These are phyloP conservation scores for Cerceris ruficornis DNA, from an alignment of 2,888 invertebrate genomes.

Conservation along the genomic window DNA sequence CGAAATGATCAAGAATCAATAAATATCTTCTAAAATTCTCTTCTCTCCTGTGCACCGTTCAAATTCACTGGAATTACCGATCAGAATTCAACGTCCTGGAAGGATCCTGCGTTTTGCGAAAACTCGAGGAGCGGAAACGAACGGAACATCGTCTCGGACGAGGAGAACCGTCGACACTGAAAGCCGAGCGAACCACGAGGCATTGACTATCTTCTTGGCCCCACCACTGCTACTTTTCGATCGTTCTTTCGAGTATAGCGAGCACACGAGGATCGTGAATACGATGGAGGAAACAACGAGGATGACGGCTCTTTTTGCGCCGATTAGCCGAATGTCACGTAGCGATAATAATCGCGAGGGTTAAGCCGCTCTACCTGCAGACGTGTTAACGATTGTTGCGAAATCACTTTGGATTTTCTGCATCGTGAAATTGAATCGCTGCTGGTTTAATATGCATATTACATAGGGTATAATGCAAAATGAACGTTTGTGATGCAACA, in stretches of 20 bases:
- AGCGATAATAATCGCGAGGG: not conserved
- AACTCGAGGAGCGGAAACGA: not conserved
- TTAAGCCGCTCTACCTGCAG: no score
- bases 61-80: not conserved
- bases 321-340: not conserved
- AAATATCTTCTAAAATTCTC: no score
- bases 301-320: not conserved
- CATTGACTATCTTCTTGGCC: constrained; percentile 67
- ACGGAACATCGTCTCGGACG: constrained; percentile 51
- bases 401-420: no score
- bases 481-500: no score
- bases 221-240: constrained; percentile 64
- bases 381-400: not conserved
- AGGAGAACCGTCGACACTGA: constrained; percentile 71
- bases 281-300: constrained; percentile 21
- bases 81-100: not conserved
- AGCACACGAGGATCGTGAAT: constrained; percentile 11
- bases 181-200: constrained; percentile 70
- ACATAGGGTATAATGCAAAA: no score
- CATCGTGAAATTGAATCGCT: no score
- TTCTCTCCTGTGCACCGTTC: no score
- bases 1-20: no score
- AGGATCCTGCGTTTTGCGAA: not conserved
- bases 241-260: constrained; percentile 23
- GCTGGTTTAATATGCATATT: no score